These are phyloP conservation scores for Parascotia fuliginaria DNA, from an alignment of 2,888 invertebrate genomes.

Conservation along the genomic window DNA sequence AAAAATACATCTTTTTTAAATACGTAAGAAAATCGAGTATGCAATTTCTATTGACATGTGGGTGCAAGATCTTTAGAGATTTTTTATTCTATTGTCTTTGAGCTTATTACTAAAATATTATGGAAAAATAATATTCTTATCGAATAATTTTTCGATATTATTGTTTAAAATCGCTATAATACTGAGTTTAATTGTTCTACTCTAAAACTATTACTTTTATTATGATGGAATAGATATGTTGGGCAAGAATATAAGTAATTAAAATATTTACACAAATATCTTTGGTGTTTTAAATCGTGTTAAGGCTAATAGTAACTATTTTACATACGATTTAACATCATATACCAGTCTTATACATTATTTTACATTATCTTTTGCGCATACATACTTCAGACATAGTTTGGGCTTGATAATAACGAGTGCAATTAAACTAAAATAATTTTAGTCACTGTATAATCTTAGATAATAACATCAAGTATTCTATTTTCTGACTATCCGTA, in stretches of 20 bases:
- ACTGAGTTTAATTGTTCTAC: constrained; percentile 37
- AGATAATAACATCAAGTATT: too few species aligned
- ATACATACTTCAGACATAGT: constrained; percentile 33
- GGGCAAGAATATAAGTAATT: constrained; percentile 36
- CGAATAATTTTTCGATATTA: constrained; percentile 9
- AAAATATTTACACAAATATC: constrained; percentile 49
- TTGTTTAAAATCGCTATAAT: constrained; percentile 23
- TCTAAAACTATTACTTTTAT: constrained; percentile 25
- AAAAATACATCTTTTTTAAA: constrained; percentile 1
- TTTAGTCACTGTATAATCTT: too few species aligned
- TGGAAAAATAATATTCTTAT: constrained; percentile 21
- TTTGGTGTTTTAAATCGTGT: constrained; percentile 47
- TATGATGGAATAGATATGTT: constrained; percentile 29
- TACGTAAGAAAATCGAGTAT: neutral
- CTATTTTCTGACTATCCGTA: too few species aligned
- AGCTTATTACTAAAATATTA: constrained; percentile 15
- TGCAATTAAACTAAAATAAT: constrained; percentile 14
- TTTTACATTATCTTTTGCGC: constrained; percentile 35
- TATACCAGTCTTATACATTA: constrained; percentile 52
- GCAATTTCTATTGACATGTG: constrained; percentile 8
- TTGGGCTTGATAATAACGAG: constrained; percentile 51
- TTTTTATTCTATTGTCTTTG: constrained; percentile 5
- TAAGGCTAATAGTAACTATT: constrained; percentile 46
- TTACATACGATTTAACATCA: constrained; percentile 42
- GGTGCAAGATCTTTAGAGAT: neutral